Evolutionary conservation across 1,140 invertebrate genomes (phyloP).

Genomic region (Leucophenga varia): DNA sequence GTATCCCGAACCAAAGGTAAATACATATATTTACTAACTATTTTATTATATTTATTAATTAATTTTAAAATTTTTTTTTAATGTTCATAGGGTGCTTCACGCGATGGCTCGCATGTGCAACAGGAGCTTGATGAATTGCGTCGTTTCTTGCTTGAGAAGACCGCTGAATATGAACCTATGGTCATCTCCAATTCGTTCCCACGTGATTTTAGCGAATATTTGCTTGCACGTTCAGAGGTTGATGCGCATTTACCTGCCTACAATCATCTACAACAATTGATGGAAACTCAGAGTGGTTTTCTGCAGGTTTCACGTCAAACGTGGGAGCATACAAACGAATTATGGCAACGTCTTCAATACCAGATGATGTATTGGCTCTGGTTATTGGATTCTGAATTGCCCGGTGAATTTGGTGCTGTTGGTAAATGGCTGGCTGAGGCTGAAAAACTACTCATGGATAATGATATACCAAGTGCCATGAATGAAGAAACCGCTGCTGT

Average conservation of each 20-base stretch:
- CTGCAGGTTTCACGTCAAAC: constrained; percentile 77
- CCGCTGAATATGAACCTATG: constrained; percentile 61
- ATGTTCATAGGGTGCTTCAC: constrained; percentile 37
- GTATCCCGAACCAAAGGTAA: constrained; percentile 80
- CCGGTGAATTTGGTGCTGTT: constrained; percentile 78
- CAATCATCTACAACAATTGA: constrained; percentile 71
- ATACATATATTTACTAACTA: constrained; percentile 3
- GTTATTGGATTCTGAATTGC: constrained; percentile 79
- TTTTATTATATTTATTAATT: background rate
- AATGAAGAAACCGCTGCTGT: constrained; percentile 84
- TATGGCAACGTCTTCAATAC: constrained; percentile 76
- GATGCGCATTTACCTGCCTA: constrained; percentile 69
- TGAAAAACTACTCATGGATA: constrained; percentile 78
- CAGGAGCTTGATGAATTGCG: constrained; percentile 78
- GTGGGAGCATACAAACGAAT: constrained; percentile 73
- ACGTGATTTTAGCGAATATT: constrained; percentile 70
- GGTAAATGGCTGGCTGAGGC: constrained; percentile 89
- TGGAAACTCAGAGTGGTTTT: constrained; percentile 72
- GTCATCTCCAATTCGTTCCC: constrained; percentile 68
- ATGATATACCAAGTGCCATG: constrained; percentile 78
- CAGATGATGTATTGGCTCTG: constrained; percentile 83
- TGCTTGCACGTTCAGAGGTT: constrained; percentile 69
- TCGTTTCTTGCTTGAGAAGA: constrained; percentile 78
- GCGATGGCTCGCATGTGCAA: constrained; percentile 63
- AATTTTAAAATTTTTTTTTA: constrained; percentile 1